A percentile compares a stretch with the other conserved stretches of the same genome.
These are phyloP conservation scores for Loriculus beryllinus DNA, from an alignment of 2,797 vertebrate genomes.

Conservation along the genomic window DNA sequence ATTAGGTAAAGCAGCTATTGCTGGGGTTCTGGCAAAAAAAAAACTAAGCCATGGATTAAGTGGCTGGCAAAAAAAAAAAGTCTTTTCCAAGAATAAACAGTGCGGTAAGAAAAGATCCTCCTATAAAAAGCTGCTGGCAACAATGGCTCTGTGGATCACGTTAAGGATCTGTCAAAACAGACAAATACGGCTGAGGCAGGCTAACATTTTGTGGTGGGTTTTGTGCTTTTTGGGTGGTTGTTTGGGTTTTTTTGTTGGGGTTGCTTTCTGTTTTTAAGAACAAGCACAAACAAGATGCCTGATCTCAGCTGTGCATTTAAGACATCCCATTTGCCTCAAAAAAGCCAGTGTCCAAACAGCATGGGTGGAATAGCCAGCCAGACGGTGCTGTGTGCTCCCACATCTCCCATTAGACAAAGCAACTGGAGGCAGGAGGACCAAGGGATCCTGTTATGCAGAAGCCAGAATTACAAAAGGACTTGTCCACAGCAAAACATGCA, in stretches of 20 bases:
- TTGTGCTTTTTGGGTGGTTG: neutral
- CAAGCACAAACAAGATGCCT: neutral
- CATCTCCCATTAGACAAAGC: neutral
- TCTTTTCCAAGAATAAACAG: neutral
- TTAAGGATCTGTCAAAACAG: neutral
- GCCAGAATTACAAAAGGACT: neutral
- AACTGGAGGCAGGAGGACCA: neutral
- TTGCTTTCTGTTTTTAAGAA: neutral
- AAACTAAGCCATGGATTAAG: neutral
- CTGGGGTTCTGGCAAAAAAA: neutral
- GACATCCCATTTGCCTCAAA: neutral
- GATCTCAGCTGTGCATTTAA: neutral
- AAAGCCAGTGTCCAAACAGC: neutral
- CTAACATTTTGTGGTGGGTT: neutral
- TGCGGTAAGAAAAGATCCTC: neutral
- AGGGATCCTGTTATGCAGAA: slow-evolving; percentile 18
- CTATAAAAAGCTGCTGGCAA: neutral
- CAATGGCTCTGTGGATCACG: neutral
- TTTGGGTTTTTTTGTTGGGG: neutral
- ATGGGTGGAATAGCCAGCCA: neutral
- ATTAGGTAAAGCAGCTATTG: neutral
- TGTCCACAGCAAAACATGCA: neutral
- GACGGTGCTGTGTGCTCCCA: fast-evolving
- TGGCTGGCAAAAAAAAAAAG: neutral
- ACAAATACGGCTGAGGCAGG: neutral